A percentile compares a stretch with the other conserved stretches of the same genome.
Conservation (phyloP, 37 sponge, comb jelly and placozoan species). For the Tethya wilhelma region DNA sequence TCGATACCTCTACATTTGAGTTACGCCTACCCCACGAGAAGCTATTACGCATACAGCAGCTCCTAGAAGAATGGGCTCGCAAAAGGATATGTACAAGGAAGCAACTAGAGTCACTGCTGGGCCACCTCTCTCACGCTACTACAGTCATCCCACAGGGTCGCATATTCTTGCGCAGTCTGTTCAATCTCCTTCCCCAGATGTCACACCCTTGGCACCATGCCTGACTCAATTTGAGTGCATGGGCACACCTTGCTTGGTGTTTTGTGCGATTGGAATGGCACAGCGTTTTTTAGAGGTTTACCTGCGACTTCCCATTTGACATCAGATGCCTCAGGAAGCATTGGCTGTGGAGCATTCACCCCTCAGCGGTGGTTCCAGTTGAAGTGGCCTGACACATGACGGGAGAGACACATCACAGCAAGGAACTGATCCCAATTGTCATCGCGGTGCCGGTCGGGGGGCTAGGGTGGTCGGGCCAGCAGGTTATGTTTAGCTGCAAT, state of each 20-base stretch:
- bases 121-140: conserved; percentile 3
- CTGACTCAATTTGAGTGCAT: conserved; percentile 2
- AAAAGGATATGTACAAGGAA: not conserved
- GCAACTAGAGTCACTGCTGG: conserved; percentile 4
- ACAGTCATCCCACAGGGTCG: not conserved
- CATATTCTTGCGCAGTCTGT: conserved; percentile 1
- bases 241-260: not conserved
- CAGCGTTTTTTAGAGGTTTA: not conserved
- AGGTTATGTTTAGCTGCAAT: conserved; percentile 22
- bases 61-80: not conserved
- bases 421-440: too few species aligned
- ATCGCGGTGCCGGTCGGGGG: conserved; percentile 27
- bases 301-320: not conserved
- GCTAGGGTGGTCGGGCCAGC: not conserved
- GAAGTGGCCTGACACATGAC: not conserved
- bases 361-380: not conserved
- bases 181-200: not conserved
- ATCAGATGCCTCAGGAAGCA: conserved; percentile 5
- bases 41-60: not conserved
- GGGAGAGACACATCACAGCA: not conserved
- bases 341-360: not conserved
- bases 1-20: not conserved
- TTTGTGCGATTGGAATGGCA: not conserved
- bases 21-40: not conserved
- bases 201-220: not conserved